Base-by-base conservation (phyloP, 2,797 vertebrate species). In the Mus minutoides region DNA sequence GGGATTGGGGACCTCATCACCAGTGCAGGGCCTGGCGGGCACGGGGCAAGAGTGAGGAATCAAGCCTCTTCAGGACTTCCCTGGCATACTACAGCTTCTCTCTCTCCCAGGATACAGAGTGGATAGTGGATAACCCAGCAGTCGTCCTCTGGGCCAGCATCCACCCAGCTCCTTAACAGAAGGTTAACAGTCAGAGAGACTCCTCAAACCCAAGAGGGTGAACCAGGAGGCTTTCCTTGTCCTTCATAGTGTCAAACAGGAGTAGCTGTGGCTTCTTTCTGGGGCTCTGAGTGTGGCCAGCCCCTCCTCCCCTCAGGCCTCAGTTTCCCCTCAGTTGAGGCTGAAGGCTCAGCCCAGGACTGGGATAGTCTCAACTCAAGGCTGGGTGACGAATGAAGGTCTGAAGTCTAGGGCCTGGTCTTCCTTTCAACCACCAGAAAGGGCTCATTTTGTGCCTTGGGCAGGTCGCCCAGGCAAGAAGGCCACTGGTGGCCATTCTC, bases 221-320 rank as follows among this genome's bases (percentile, higher is more conserved):
- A 3, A 1, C 10, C 49, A 17, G 83, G 34, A 54, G 46, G 64
- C n/a, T 40, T 29, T 21, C 52, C 34, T 5, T 0, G 16, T 29
- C 40, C 56, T 69, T 3, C 1, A 3, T 6, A 37, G 26, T 0
- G 21, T 14, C 22, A 37, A 49, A 19, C 46, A 22, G 43, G 52
- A 19, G 46, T 31, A 37, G 43, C 26, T 22, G 0, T 11, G 26
- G 7, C 2, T 12, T 43, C 29, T 79, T 29, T 58, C 43, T n/a
- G 17, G 1, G 22, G 16, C 3, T 43, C 49, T 0, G 16, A 64
- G 56, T 52, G 2, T 1, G 3, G 34, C 2, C 0, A 0, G n/a
- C 43, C n/a, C 31, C 46, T 8, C 2, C 73, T 6, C 11, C 2
- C 73, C 13, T 21, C 1, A 6, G 77, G 86, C 64, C 79, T 19